A percentile compares a stretch with the other conserved stretches of the same genome.
Conservation (phyloP, 2,113 vertebrate species). For the Notiomystis cincta region DNA sequence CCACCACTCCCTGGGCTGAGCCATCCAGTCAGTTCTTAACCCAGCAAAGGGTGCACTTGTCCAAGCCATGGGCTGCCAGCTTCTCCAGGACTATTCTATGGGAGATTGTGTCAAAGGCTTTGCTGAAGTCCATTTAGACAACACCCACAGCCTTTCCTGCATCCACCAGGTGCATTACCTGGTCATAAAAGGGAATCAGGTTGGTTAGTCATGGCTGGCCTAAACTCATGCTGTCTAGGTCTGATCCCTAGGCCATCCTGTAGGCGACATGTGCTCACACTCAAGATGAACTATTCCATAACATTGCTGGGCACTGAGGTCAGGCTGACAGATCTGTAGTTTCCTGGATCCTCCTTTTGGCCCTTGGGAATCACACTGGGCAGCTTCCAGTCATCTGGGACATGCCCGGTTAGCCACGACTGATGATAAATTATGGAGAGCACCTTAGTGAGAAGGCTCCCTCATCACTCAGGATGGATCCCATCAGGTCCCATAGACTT, state of each 20-base stretch:
- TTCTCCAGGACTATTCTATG: not conserved
- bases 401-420: not conserved
- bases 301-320: rapidly evolving
- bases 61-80: not conserved
- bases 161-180: not conserved
- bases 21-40: not conserved
- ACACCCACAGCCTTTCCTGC: not conserved
- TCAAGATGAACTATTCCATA: not conserved
- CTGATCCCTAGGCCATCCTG: not conserved
- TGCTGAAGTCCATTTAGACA: not conserved
- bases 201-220: not conserved
- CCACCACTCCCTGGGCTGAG: rapidly evolving
- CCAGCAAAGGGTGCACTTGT: not conserved
- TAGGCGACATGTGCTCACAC: not conserved
- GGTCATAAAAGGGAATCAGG: not conserved
- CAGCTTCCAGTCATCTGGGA: not conserved
- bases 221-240: not conserved
- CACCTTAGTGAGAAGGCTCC: not conserved
- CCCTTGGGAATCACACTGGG: not conserved
- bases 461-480: not conserved
- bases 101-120: not conserved
- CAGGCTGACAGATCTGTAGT: not conserved
- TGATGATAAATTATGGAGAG: not conserved
- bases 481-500: not conserved
- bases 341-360: not conserved